Evolutionary conservation across 2,113 vertebrate species (phyloP), one percentile per base, ranked within the genome.

Genomic region (Bungarus multicinctus): DNA sequence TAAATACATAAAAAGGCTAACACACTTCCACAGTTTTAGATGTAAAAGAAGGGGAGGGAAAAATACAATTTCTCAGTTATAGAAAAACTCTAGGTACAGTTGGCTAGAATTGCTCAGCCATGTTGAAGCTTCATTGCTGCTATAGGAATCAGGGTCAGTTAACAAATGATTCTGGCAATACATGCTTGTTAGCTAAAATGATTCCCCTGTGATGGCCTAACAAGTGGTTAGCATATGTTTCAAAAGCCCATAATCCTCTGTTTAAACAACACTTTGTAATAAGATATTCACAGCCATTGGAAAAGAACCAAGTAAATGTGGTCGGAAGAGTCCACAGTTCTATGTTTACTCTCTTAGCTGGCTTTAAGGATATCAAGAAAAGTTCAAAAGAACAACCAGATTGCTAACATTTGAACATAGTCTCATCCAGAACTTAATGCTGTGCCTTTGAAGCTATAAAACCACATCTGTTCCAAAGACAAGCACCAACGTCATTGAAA

Each of bases 231-330:
- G 94, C 93, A 54, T 94, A 91, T 94, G 95, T 97, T 96, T 97
- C 96, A 97, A 96, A 94, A 97, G 95, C 93, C 96, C 92, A 88
- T 96, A 97, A 97, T 97, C 97, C 96, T 85, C 0, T 97, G 94
- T 97, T 97, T 97, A 96, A 96, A 97, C 96, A 97, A 97, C 94
- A 97, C 93, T 96, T 95, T 94, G 97, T 97, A 97, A 97, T 95
- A 94, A 96, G 95, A 97, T 95, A 95, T 97, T 97, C 95, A 95
- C 95, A 96, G 94, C 90, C 96, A 85, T 23, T 96, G 95, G 94
- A 97, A 50, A 97, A 97, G 96, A 95, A 97, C 88, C 94, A 93
- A 97, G 95, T 97, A 97, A 97, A 97, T 95, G 95, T 95, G 94
- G 94, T 92, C 95, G 94, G 95, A 87, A 95, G 96, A 96, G 95